Conservation (phyloP, 1,140 invertebrate species). For the Drosophila ficusphila region DNA sequence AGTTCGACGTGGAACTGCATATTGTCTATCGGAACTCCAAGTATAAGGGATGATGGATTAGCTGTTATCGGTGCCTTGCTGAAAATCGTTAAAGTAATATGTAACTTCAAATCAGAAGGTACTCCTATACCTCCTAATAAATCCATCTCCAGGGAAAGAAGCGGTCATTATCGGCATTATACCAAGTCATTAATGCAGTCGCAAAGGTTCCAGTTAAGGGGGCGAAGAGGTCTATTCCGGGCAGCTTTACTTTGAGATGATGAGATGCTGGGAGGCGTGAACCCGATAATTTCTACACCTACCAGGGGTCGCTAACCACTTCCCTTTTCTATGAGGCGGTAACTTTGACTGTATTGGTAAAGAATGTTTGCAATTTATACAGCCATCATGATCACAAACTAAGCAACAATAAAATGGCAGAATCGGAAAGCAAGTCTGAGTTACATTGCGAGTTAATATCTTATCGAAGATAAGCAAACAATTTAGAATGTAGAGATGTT, state of each 20-base stretch:
- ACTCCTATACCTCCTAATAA: too few species aligned
- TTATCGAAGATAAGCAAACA: too few species aligned
- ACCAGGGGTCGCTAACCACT: neutral
- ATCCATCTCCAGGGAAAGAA: neutral
- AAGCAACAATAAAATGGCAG: neutral
- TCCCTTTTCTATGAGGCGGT: neutral
- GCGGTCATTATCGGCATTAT: neutral
- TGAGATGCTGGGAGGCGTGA: neutral
- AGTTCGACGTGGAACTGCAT: slow-evolving; percentile 70
- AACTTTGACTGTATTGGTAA: neutral
- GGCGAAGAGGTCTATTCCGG: neutral
- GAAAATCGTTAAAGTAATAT: slow-evolving; percentile 46
- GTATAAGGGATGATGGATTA: slow-evolving; percentile 54
- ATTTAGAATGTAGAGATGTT: too few species aligned
- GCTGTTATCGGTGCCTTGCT: slow-evolving; percentile 67
- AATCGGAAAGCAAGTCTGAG: neutral
- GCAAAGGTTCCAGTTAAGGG: too few species aligned
- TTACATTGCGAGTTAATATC: too few species aligned
- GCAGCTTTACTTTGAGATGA: neutral
- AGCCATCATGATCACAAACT: neutral
- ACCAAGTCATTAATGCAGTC: neutral
- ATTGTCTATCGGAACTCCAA: slow-evolving; percentile 66
- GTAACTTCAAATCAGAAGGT: too few species aligned
- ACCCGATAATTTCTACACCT: neutral
- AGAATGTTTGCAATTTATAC: neutral